Conservation (phyloP, 2,113 vertebrate genomes). For the Motacilla tschutschensis region DNA sequence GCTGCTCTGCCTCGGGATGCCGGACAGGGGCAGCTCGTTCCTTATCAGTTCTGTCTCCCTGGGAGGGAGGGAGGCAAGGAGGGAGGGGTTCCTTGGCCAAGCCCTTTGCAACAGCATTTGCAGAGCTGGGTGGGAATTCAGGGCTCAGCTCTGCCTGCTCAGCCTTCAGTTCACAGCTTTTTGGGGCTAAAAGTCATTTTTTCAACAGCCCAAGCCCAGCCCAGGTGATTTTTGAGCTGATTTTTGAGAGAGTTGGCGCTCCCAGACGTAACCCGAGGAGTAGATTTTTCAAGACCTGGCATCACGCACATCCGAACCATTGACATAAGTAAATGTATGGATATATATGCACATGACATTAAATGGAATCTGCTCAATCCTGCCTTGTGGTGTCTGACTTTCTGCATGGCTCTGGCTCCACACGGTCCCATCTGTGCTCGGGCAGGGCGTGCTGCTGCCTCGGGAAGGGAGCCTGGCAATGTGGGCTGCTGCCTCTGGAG, state of each 20-base stretch:
- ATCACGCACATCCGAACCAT: slow-evolving; percentile 39
- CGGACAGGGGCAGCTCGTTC: fast-evolving
- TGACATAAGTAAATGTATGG: slow-evolving; percentile 57
- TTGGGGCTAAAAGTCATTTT: fast-evolving
- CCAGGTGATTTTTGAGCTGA: neutral
- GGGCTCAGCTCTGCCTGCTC: neutral
- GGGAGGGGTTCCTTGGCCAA: neutral
- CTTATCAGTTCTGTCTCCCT: neutral
- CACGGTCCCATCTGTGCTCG: neutral
- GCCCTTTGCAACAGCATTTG: neutral
- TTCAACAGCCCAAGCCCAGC: neutral
- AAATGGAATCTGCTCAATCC: slow-evolving; percentile 55
- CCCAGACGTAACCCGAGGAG: neutral
- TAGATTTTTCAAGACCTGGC: slow-evolving; percentile 65
- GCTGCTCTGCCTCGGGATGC: neutral
- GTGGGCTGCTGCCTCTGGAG: neutral
- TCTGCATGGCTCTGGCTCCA: neutral
- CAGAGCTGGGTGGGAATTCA: neutral
- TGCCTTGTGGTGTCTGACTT: slow-evolving; percentile 49
- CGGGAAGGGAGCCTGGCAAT: neutral
- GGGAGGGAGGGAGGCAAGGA: neutral
- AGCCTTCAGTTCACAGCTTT: fast-evolving
- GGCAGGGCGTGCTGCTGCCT: neutral
- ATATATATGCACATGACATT: slow-evolving; percentile 56
- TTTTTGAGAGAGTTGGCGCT: neutral